Evolutionary conservation across 1,140 invertebrate genomes (phyloP), one percentile per base, ranked within the genome.

Genomic region (Trypoxylus dichotomus): DNA sequence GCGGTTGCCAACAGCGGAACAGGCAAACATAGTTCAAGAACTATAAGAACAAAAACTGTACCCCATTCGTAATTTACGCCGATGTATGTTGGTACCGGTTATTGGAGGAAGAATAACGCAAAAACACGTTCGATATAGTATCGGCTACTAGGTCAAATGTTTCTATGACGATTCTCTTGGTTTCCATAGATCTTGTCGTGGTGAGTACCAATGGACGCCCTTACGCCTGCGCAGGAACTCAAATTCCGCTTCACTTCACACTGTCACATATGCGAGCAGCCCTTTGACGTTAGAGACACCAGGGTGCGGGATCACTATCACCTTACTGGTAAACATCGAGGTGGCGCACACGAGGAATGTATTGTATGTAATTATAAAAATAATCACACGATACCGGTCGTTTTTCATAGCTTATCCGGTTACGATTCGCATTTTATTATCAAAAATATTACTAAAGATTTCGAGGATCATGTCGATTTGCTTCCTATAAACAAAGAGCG

Each of bases 121-220:
- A n/a, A n/a, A n/a, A n/a, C n/a, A n/a, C n/a, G n/a, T n/a, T n/a
- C n/a, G n/a, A n/a, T n/a, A n/a, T n/a, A 58, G 54, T n/a, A 29
- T 29, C 2, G 72, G 41, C 11, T 78, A 78, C 42, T 78, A 78
- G 32, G 71, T 78, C 5, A 77, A 77, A 32, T 77, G 68, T 54
- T 77, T 68, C 2, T 77, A 77, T 77, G 76, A 77, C 54, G 63
- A 72, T 58, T 5, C 2, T 1, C 29, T 77, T 25, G 24, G 29
- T 74, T 74, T 74, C 13, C 74, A 43, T 32, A 63, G 29, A 72
- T 77, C 76, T 7, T 77, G 7, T 72, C 58, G 60, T 11, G 76
- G 76, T 3, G 58, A n/a, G 15, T 25, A 10, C 3, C 3, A 15
- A 72, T 72, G 25, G 15, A 7, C 5, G 5, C 25, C 10, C 10